Evolutionary conservation across 2,888 invertebrate genomes (phyloP).

Genomic region (Tillus elongatus): DNA sequence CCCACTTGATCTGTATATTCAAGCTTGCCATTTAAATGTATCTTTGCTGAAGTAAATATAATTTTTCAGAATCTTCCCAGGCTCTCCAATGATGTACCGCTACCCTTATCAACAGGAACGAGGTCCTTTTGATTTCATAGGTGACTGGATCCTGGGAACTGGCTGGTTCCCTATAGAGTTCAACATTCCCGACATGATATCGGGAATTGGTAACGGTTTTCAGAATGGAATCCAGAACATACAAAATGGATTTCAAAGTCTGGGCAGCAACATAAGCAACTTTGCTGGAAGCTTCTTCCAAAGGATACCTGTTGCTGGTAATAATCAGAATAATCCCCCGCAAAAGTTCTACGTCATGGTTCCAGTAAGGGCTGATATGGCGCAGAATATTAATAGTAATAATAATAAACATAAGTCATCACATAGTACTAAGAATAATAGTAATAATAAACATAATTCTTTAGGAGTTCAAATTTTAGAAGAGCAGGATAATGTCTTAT

Average conservation of each 20-base stretch:
- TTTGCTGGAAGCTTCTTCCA: constrained; percentile 20
- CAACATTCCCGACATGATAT: constrained; percentile 52
- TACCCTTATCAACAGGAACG: constrained; percentile 16
- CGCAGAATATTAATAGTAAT: background rate
- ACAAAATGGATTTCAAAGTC: constrained; percentile 10
- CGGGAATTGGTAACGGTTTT: constrained; percentile 26
- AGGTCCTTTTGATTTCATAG: constrained; percentile 31
- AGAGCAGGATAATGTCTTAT: no score
- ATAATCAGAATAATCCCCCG: constrained; percentile 1
- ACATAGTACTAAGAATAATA: no score
- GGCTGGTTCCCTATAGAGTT: constrained; percentile 54
- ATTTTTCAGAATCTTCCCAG: constrained; percentile 11
- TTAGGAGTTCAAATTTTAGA: no score
- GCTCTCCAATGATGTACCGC: constrained; percentile 8
- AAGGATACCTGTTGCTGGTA: background rate
- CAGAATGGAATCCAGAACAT: constrained; percentile 17
- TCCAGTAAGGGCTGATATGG: constrained; percentile 5
- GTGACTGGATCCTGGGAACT: constrained; percentile 45
- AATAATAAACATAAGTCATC: constrained; percentile 15
- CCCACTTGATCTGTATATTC: no score
- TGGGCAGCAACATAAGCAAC: constrained; percentile 7
- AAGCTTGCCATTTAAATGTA: no score
- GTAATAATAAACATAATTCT: no score
- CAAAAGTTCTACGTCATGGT: constrained; percentile 8
- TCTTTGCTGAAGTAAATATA: no score